Conservation (phyloP, 2,113 vertebrate genomes). For the Gavia stellata region DNA sequence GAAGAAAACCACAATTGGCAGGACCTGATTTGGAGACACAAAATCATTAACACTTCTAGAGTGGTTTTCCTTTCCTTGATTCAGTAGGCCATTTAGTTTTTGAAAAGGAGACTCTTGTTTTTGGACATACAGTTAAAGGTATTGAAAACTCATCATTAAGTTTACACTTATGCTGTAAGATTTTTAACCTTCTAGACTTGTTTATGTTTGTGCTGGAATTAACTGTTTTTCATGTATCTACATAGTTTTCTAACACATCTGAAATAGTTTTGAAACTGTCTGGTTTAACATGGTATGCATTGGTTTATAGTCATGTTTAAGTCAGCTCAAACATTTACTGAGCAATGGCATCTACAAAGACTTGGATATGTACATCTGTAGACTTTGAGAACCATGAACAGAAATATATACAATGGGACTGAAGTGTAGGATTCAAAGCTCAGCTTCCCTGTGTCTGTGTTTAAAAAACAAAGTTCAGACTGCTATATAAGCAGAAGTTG, state of each 20-base stretch:
- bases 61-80: background rate
- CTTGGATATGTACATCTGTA: background rate
- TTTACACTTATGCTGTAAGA: background rate
- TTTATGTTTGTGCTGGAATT: background rate
- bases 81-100: background rate
- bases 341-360: background rate
- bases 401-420: background rate
- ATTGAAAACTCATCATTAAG: background rate
- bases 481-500: background rate
- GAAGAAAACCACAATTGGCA: constrained; percentile 86
- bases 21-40: constrained; percentile 68
- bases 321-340: background rate
- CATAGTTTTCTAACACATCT: background rate
- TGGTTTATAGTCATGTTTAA: background rate
- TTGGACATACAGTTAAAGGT: background rate
- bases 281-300: background rate
- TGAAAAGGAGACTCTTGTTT: background rate
- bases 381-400: background rate
- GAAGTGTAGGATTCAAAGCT: background rate
- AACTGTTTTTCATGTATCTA: background rate
- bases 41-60: background rate
- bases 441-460: background rate
- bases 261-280: background rate
- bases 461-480: background rate
- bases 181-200: background rate